Conservation (phyloP, 2,113 vertebrate species). For the Lonchura striata region DNA sequence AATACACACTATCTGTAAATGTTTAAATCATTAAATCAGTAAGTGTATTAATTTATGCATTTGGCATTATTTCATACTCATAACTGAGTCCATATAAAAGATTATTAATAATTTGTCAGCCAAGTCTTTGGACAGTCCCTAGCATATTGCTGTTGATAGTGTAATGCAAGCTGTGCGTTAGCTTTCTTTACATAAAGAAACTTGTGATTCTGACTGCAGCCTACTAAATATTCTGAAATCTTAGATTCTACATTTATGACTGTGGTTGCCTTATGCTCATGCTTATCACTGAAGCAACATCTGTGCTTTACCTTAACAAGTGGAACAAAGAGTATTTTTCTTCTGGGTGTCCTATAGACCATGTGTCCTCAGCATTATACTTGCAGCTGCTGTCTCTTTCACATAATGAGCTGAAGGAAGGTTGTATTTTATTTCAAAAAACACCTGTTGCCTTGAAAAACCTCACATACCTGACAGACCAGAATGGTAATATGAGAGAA, state of each 20-base stretch:
- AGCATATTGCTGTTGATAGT: neutral
- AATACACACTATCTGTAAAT: neutral
- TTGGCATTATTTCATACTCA: neutral
- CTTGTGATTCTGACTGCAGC: neutral
- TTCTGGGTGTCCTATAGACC: slow-evolving; percentile 64
- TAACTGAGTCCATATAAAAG: neutral
- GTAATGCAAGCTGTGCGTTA: slow-evolving; percentile 13
- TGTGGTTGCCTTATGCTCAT: slow-evolving; percentile 46
- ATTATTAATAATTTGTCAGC: neutral
- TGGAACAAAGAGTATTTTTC: slow-evolving; percentile 71
- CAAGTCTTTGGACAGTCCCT: neutral
- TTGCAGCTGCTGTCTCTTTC: slow-evolving; percentile 76
- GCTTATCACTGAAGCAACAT: slow-evolving; percentile 64
- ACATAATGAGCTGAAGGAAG: slow-evolving; percentile 63
- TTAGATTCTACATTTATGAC: slow-evolving; percentile 42
- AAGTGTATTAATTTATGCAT: neutral
- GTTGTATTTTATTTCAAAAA: slow-evolving; percentile 77
- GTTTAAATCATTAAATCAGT: neutral
- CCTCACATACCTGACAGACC: slow-evolving; percentile 73
- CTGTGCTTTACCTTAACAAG: slow-evolving; percentile 73
- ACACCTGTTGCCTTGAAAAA: slow-evolving; percentile 76
- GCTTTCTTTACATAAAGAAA: slow-evolving; percentile 9
- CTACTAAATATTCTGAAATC: slow-evolving; percentile 52
- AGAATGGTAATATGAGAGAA: slow-evolving; percentile 70
- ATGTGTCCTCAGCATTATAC: slow-evolving; percentile 72